Base-by-base conservation (phyloP, 2,113 vertebrate species). In the Ictalurus punctatus region DNA sequence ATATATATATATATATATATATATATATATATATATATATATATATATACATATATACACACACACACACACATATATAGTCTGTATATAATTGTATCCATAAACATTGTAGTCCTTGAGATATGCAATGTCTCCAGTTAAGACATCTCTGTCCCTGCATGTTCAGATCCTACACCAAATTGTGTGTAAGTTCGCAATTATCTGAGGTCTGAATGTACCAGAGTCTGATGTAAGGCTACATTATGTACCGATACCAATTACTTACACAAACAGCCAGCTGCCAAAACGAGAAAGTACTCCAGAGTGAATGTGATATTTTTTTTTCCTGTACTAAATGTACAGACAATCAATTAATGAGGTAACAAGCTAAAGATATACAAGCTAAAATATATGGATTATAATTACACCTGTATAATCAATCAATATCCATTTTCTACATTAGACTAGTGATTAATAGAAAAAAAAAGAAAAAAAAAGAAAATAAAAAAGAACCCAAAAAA, bases 361-460 rank as follows among this genome's bases (percentile, higher is more conserved):
- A 69, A 84, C 71, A 71, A 76, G 30, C 21, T 4, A 37, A 74
- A 1, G 12, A 58, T 76, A 19, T 65, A 67, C 19, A 48, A n/a
- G 83, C 7, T 52, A 69, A 52, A 27, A 30, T 19, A 85, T 54
- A 54, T 4, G 23, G 63, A 12, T 69, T 69, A 69, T 85, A 69
- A 84, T 69, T 56, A 56, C 10, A 83, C 59, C 67, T 84, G 19
- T 67, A n/a, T 52, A 48, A 67, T 65, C 25, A 84, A 84, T 58
- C 52, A 44, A 67, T 48, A 67, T 67, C 14, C 19, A 63, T 44
- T 61, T 25, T 63, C 21, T 40, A 65, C 40, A 67, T 63, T 82
- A 7, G 59, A 23, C 21, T 10, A 52, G 48, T 71, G 34, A 37
- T 40, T 9, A 74, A 73, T 9, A 34, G 0, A 34, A 34, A 71